Conservation (phyloP, 2,797 vertebrate species). For the Rhincodon typus region DNA sequence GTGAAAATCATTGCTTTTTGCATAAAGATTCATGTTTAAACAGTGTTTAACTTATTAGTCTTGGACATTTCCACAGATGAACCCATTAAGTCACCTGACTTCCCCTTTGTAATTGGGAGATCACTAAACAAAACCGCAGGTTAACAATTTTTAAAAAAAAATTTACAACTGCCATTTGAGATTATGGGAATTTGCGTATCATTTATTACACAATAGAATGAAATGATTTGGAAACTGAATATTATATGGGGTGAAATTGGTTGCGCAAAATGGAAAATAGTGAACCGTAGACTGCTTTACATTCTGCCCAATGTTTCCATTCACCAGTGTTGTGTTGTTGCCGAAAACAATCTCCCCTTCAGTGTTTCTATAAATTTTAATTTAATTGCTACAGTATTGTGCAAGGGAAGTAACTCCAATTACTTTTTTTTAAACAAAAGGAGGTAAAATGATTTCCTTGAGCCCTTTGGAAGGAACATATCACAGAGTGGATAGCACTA, state of each 20-base stretch:
- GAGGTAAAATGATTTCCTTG: background rate
- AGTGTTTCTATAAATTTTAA: background rate
- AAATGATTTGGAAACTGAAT: background rate
- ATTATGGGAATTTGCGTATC: background rate
- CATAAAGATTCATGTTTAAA: background rate
- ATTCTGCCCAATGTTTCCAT: background rate
- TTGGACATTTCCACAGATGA: background rate
- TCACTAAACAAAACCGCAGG: background rate
- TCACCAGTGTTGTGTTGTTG: background rate
- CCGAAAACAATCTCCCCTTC: background rate
- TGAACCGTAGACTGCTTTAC: background rate
- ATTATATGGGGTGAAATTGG: background rate
- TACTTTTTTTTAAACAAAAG: background rate
- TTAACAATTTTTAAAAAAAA: background rate
- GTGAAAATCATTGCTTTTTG: background rate
- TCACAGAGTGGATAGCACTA: background rate
- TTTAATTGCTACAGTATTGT: background rate
- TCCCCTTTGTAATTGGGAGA: background rate
- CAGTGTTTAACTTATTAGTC: background rate
- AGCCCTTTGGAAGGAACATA: background rate
- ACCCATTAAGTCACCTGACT: background rate
- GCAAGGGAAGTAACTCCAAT: background rate
- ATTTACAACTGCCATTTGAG: background rate
- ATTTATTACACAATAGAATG: background rate
- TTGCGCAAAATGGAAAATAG: too few relatives aligned